Evolutionary conservation across 1,140 invertebrate genomes (phyloP).

Genomic region (Pseudobourletiella spinata): DNA sequence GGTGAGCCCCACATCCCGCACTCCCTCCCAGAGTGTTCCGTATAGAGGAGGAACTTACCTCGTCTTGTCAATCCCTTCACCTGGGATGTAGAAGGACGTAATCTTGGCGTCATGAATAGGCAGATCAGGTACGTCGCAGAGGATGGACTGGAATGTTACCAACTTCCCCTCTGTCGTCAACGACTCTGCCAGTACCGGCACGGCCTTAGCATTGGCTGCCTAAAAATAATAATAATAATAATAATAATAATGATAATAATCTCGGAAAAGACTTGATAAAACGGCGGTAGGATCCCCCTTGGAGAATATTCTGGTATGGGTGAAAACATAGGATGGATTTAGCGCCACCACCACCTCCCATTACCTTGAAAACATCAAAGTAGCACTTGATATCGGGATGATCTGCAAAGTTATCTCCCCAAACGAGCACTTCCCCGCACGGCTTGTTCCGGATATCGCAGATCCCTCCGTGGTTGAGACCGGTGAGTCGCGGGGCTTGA

Average conservation of each 20-base stretch:
- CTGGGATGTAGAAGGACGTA: slow-evolving; percentile 34
- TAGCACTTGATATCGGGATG: slow-evolving; percentile 30
- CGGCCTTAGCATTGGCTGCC: slow-evolving; percentile 16
- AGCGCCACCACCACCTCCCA: no score
- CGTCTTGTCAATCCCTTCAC: slow-evolving; percentile 36
- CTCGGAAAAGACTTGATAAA: no score
- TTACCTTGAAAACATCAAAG: slow-evolving; percentile 34
- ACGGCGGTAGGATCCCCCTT: no score
- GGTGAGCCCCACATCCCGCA: background rate
- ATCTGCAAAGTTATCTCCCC: slow-evolving; percentile 30
- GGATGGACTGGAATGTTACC: slow-evolving; percentile 31
- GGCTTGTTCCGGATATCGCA: slow-evolving; percentile 34
- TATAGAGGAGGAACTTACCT: no score
- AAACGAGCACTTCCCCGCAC: slow-evolving; percentile 34
- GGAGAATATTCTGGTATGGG: no score
- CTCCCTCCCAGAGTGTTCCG: no score
- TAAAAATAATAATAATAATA: slow-evolving; percentile 20
- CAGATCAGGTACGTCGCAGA: slow-evolving; percentile 34
- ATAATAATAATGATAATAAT: no score
- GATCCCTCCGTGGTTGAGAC: slow-evolving; percentile 17
- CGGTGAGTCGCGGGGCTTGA: slow-evolving; percentile 15
- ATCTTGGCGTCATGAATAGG: slow-evolving; percentile 35
- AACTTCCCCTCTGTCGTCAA: slow-evolving; percentile 23
- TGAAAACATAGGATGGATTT: no score
- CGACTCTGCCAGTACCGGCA: slow-evolving; percentile 20